A percentile compares a stretch with the other conserved stretches of the same genome.
phyloP scores from a whole-genome alignment of 2,888 invertebrate genomes.

The Pheosia gnoma region DNA sequence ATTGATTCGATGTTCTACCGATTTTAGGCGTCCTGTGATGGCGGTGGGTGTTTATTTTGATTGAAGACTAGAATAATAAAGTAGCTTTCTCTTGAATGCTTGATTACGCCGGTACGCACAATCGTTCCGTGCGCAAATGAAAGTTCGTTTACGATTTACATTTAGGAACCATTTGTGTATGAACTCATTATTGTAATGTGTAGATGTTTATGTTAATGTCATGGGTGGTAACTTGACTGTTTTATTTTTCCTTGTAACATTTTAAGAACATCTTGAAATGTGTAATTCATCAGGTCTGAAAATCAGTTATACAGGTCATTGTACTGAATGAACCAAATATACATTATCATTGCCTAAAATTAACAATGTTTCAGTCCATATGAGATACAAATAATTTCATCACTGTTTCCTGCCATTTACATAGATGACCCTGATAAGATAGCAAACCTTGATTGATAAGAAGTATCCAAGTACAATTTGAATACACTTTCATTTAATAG shows the following conservation, averaged over 20 bases:
- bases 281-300: background rate
- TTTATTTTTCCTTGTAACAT: conserved; percentile 4
- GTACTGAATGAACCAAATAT: background rate
- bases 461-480: background rate
- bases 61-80: conserved; percentile 19
- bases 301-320: background rate
- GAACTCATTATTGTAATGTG: conserved; percentile 29
- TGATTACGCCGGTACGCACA: conserved; percentile 68
- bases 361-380: too few species aligned
- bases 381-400: background rate
- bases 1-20: conserved; percentile 24
- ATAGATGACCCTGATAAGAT: conserved; percentile 19
- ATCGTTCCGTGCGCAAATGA: conserved; percentile 68
- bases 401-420: background rate
- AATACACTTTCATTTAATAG: conserved; percentile 6
- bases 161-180: conserved; percentile 47
- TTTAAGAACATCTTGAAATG: background rate
- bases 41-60: conserved; percentile 23
- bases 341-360: too few species aligned
- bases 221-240: conserved; percentile 5
- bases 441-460: conserved; percentile 11
- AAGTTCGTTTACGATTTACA: conserved; percentile 61
- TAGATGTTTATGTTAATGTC: conserved; percentile 30
- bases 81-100: conserved; percentile 70
- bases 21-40: conserved; percentile 13